Conservation (phyloP, 2,113 vertebrate genomes). For the Dinomys branickii region DNA sequence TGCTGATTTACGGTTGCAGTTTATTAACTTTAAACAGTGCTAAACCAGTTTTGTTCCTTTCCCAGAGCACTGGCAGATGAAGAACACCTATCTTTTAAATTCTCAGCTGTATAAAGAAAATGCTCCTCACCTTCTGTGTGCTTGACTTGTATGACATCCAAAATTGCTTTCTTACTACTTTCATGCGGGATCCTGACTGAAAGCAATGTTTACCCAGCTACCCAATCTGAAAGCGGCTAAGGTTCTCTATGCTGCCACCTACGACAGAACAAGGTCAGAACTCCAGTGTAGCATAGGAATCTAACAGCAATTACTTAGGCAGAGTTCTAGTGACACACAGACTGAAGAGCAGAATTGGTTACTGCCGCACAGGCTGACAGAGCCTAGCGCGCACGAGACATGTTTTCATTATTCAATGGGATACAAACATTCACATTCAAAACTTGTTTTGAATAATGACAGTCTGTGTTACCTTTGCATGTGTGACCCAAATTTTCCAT, state of each 20-base stretch:
- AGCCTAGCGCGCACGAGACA: background rate
- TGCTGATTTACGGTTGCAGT: slow-evolving; percentile 82
- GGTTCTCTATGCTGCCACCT: slow-evolving; percentile 29
- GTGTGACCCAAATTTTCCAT: background rate
- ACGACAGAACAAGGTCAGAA: slow-evolving; percentile 68
- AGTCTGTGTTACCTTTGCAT: background rate
- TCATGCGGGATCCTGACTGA: slow-evolving; percentile 69
- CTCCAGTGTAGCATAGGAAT: slow-evolving; percentile 39
- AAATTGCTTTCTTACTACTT: slow-evolving; percentile 66
- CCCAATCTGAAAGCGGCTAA: slow-evolving; percentile 49
- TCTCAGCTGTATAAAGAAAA: slow-evolving; percentile 63
- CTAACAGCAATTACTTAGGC: slow-evolving; percentile 57
- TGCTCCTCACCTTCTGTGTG: background rate
- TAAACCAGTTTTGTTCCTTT: slow-evolving; percentile 72
- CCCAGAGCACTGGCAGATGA: slow-evolving; percentile 49
- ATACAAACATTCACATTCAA: slow-evolving; percentile 25
- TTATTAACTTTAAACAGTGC: slow-evolving; percentile 84
- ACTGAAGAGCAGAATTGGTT: slow-evolving; percentile 64
- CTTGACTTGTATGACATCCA: slow-evolving; percentile 61
- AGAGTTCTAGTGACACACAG: slow-evolving; percentile 51
- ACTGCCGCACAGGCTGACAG: slow-evolving; percentile 36
- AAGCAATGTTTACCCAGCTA: slow-evolving; percentile 60
- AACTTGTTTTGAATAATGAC: slow-evolving; percentile 44
- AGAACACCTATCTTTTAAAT: slow-evolving; percentile 72
- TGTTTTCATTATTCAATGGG: slow-evolving; percentile 57